A percentile compares a stretch with the other conserved stretches of the same genome.
Conservation (phyloP, 1,140 invertebrate species). For the Diprion similis region DNA sequence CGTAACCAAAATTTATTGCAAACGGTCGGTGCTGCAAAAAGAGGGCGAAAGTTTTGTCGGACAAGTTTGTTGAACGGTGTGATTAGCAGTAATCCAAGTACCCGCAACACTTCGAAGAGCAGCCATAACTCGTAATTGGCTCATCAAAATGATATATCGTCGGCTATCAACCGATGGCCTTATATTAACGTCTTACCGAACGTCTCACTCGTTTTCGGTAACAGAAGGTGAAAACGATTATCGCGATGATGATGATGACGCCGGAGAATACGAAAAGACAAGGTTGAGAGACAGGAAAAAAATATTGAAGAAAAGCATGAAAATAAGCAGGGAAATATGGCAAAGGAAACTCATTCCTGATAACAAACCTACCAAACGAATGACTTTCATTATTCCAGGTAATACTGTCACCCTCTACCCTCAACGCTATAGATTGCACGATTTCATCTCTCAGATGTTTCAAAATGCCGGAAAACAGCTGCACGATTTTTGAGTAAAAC, state of each 20-base stretch:
- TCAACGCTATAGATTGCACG: too few relatives aligned
- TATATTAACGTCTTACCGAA: neutral
- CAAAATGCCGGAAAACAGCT: too few relatives aligned
- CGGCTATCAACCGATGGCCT: neutral
- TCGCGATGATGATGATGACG: too few relatives aligned
- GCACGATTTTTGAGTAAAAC: too few relatives aligned
- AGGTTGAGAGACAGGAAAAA: neutral
- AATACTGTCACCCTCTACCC: too few relatives aligned
- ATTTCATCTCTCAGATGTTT: too few relatives aligned
- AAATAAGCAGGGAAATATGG: neutral
- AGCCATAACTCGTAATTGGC: slow-evolving; percentile 5
- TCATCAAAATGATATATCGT: slow-evolving; percentile 3
- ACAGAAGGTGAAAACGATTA: too few relatives aligned
- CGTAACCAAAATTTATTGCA: too few relatives aligned
- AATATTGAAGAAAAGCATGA: neutral
- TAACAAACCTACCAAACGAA: neutral
- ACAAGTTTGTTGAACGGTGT: slow-evolving; percentile 1
- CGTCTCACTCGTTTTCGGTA: neutral
- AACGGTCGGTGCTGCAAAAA: too few relatives aligned
- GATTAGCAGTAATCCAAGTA: neutral
- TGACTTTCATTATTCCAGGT: too few relatives aligned
- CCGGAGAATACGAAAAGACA: neutral
- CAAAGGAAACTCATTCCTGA: neutral
- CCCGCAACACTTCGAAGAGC: neutral
- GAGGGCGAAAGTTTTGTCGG: neutral